Evolutionary conservation across 2,797 vertebrate genomes (phyloP).

Genomic region (Sebastes minor): DNA sequence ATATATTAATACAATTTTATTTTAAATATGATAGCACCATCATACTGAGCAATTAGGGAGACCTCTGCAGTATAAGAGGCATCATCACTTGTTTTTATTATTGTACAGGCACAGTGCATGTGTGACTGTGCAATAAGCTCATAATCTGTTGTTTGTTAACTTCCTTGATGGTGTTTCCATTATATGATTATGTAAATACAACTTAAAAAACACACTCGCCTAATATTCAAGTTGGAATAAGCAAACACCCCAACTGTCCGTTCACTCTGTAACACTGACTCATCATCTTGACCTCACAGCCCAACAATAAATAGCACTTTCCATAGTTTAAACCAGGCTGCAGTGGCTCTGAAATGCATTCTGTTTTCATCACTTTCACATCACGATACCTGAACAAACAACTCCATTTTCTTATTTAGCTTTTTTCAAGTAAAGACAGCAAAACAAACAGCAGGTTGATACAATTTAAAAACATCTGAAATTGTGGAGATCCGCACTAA

Average conservation of each 20-base stretch:
- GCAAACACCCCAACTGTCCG: not conserved
- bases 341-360: conserved; percentile 12
- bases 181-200: not conserved
- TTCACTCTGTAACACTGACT: conserved; percentile 27
- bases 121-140: not conserved
- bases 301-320: conserved; percentile 9
- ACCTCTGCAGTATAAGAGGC: not conserved
- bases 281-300: not conserved
- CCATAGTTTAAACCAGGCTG: not conserved
- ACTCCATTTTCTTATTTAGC: not conserved
- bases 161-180: not conserved
- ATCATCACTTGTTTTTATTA: not conserved
- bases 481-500: not conserved
- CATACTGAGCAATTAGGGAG: not conserved
- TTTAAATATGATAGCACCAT: conserved; percentile 22
- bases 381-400: conserved; percentile 4
- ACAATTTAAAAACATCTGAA: not conserved
- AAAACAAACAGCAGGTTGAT: conserved; percentile 6
- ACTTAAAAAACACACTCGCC: not conserved
- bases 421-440: not conserved
- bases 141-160: not conserved
- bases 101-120: not conserved
- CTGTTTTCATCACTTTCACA: not conserved
- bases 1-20: not conserved
- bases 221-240: conserved; percentile 23